These are phyloP conservation scores for Drosophila birchii DNA, from an alignment of 2,888 invertebrate species.

Conservation along the genomic window DNA sequence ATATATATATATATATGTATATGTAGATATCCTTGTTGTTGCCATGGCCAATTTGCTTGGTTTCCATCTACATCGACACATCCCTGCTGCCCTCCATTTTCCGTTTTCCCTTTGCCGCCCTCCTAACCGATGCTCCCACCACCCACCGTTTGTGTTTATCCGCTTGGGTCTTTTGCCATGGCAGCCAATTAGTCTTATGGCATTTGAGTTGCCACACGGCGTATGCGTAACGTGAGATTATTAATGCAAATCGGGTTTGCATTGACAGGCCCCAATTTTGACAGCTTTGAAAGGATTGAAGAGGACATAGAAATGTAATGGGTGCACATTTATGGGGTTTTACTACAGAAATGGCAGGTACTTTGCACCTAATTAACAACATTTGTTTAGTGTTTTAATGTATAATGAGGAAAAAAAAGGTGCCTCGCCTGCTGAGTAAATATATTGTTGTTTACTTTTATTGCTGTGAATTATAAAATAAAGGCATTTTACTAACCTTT, in stretches of 20 bases:
- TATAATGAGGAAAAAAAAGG: neutral
- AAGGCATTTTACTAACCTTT: neutral
- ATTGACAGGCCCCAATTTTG: conserved; percentile 44
- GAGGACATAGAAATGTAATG: neutral
- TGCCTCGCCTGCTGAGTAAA: neutral
- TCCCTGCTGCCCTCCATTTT: neutral
- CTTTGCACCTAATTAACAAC: conserved; percentile 6
- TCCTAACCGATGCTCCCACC: neutral
- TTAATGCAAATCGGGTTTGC: conserved; percentile 67
- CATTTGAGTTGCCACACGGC: conserved; percentile 55
- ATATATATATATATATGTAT: conserved; percentile 23
- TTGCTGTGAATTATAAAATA: neutral
- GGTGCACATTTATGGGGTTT: neutral
- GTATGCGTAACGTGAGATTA: conserved; percentile 63
- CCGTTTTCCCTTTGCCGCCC: neutral
- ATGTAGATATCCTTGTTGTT: conserved; percentile 56
- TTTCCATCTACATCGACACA: conserved; percentile 21
- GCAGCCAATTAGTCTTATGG: conserved; percentile 71
- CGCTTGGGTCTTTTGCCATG: conserved; percentile 21
- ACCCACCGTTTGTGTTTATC: conserved; percentile 14
- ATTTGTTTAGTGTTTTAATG: neutral
- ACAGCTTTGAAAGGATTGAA: conserved; percentile 36
- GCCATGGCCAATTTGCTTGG: conserved; percentile 48
- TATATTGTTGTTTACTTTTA: neutral
- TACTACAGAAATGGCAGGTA: neutral